These are phyloP conservation scores for Vanessa cardui DNA, from an alignment of 2,888 invertebrate species.

Conservation along the genomic window DNA sequence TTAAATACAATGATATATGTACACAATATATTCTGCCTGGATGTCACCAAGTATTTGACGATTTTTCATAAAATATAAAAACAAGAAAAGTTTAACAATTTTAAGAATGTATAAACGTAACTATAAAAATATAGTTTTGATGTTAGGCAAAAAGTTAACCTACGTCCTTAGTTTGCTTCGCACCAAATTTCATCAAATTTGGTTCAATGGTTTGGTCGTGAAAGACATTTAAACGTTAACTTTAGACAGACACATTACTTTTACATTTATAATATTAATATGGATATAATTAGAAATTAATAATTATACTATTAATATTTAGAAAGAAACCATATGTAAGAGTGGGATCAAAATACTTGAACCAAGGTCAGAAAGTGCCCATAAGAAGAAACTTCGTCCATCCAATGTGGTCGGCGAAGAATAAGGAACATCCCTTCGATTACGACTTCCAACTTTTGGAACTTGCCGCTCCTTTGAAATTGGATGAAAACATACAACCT, in stretches of 20 bases:
- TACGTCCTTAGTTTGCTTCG: no score
- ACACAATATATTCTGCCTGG: no score
- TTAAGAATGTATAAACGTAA: background rate
- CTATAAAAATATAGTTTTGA: no score
- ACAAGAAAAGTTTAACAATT: background rate
- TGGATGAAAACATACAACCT: slow-evolving; percentile 62
- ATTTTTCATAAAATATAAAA: no score
- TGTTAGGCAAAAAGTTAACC: no score
- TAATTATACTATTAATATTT: slow-evolving; percentile 21
- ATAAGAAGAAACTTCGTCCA: slow-evolving; percentile 58
- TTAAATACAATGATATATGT: no score
- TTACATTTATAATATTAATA: no score
- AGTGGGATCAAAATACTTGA: slow-evolving; percentile 68
- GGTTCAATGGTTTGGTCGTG: no score
- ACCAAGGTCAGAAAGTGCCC: slow-evolving; percentile 55
- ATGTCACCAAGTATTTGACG: no score
- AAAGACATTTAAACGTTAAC: no score
- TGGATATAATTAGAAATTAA: background rate
- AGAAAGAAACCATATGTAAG: slow-evolving; percentile 68
- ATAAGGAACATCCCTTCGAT: slow-evolving; percentile 72
- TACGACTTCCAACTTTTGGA: slow-evolving; percentile 72
- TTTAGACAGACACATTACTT: no score
- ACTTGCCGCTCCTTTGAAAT: slow-evolving; percentile 56
- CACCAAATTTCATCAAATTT: no score
- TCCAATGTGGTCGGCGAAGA: slow-evolving; percentile 58